phyloP scores from a whole-genome alignment of 2,797 vertebrate genomes.

The Moxostoma hubbsi region DNA sequence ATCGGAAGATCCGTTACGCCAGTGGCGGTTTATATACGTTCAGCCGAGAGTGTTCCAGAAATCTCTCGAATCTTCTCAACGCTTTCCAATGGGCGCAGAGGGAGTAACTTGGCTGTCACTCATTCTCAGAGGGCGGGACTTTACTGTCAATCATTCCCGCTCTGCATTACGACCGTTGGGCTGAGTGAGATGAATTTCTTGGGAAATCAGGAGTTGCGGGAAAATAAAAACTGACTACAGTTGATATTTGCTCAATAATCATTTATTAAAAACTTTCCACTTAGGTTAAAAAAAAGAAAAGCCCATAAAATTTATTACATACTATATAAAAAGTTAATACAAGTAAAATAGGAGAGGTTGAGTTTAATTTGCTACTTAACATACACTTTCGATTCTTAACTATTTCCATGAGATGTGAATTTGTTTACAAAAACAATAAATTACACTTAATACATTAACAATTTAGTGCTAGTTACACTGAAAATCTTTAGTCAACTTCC shows the following conservation, averaged over 20 bases:
- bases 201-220: not conserved
- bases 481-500: constrained; percentile 79
- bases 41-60: constrained; percentile 76
- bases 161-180: no score
- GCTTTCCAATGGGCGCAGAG: constrained; percentile 35
- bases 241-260: constrained; percentile 48
- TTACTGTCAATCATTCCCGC: constrained; percentile 58
- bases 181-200: not conserved
- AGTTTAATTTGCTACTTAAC: not conserved
- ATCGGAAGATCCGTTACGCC: not conserved
- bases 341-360: not conserved
- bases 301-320: constrained; percentile 57
- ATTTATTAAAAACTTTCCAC: constrained; percentile 79
- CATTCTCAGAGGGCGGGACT: not conserved
- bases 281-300: constrained; percentile 72
- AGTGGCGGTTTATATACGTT: constrained; percentile 57
- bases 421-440: constrained; percentile 44
- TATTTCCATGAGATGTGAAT: constrained; percentile 12
- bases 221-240: constrained; percentile 1
- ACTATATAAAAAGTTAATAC: constrained; percentile 47
- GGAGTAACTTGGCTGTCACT: constrained; percentile 39
- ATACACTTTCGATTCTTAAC: not conserved
- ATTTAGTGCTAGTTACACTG: not conserved
- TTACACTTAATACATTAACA: constrained; percentile 61
- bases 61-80: constrained; percentile 71